Percentiles rank a stretch among this genome's conserved stretches.
These are phyloP conservation scores for Apodemia duryi DNA, from an alignment of 2,888 invertebrate species.

Conservation along the genomic window DNA sequence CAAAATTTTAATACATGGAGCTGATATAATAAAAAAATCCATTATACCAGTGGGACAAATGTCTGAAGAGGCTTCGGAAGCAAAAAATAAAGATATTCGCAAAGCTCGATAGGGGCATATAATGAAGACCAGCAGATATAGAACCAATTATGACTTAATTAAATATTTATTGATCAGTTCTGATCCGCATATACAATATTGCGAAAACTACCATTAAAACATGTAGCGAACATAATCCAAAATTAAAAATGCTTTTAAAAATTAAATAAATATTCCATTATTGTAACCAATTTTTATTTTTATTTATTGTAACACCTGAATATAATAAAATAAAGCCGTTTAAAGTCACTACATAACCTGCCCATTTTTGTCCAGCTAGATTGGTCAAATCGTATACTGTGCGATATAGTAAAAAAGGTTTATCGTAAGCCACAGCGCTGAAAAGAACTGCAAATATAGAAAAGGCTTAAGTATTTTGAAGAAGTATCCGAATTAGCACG, in stretches of 20 bases:
- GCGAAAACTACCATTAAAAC: not conserved
- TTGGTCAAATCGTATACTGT: no score
- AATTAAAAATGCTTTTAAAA: conserved; percentile 1
- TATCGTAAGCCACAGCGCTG: no score
- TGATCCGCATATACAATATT: not conserved
- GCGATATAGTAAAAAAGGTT: no score
- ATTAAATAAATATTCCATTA: not conserved
- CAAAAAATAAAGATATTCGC: not conserved
- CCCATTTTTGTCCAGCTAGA: no score
- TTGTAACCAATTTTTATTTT: conserved; percentile 5
- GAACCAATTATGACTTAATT: not conserved
- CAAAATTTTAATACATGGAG: not conserved
- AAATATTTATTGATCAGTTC: conserved; percentile 6
- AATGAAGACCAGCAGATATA: conserved; percentile 1
- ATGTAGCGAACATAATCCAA: conserved; percentile 1
- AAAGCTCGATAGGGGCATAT: conserved; percentile 1
- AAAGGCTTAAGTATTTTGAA: no score
- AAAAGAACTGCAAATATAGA: no score
- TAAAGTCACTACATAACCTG: no score
- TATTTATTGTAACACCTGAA: not conserved
- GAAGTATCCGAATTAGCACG: no score
- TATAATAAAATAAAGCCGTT: no score
- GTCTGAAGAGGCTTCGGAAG: not conserved
- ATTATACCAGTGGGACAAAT: not conserved
- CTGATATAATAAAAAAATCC: not conserved